These are phyloP conservation scores for Megaceryle torquata DNA, from an alignment of 2,113 vertebrate genomes.

Conservation along the genomic window DNA sequence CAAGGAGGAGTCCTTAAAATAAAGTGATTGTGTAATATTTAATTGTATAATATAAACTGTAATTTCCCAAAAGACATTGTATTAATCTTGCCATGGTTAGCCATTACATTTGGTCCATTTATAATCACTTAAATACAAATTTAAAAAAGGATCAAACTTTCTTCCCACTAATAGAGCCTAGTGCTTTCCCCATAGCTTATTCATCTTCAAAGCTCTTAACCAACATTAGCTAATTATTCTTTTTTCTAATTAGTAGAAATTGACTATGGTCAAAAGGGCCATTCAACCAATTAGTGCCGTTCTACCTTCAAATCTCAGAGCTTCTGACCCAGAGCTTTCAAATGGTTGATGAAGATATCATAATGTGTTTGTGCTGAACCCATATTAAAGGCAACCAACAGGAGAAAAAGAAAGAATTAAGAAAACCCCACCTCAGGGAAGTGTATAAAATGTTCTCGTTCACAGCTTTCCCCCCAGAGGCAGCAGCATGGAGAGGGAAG, in stretches of 20 bases:
- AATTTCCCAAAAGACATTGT: slow-evolving; percentile 38
- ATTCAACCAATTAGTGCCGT: slow-evolving; percentile 61
- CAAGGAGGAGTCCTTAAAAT: slow-evolving; percentile 41
- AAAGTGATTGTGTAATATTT: background rate
- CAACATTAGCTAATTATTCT: slow-evolving; percentile 68
- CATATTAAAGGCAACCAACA: slow-evolving; percentile 6
- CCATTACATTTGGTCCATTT: slow-evolving; percentile 33
- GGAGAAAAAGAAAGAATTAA: background rate
- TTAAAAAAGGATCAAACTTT: slow-evolving; percentile 40
- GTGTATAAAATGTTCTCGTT: slow-evolving; percentile 43
- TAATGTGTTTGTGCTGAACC: background rate
- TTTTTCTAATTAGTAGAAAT: slow-evolving; percentile 72
- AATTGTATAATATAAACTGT: slow-evolving; percentile 32
- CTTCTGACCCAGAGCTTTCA: slow-evolving; percentile 67
- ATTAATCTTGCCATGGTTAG: slow-evolving; percentile 20
- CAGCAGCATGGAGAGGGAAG: background rate
- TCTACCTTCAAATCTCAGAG: slow-evolving; percentile 70
- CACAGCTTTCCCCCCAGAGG: background rate
- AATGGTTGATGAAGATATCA: slow-evolving; percentile 68
- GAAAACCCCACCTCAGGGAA: background rate
- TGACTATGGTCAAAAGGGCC: slow-evolving; percentile 69
- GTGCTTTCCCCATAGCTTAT: slow-evolving; percentile 27
- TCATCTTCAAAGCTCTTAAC: slow-evolving; percentile 55
- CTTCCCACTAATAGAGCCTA: slow-evolving; percentile 10
- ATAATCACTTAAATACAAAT: slow-evolving; percentile 60